These are phyloP conservation scores for Ophioninae sp. DNA, from an alignment of 2,888 invertebrate genomes.

Conservation along the genomic window DNA sequence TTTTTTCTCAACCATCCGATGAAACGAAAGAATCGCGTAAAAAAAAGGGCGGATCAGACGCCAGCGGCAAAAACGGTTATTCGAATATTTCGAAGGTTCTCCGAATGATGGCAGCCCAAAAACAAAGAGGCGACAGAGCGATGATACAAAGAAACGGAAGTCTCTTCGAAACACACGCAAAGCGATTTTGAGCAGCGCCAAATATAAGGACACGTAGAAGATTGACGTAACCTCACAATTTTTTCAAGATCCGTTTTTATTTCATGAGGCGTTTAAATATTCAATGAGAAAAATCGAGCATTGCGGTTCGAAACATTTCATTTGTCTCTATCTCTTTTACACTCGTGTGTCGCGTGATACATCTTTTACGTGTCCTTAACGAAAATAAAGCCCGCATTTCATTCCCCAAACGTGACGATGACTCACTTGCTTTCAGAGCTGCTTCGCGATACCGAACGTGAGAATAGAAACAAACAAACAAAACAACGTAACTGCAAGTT, in stretches of 20 bases:
- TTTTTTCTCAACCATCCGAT: neutral
- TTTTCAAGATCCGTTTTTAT: too few relatives aligned
- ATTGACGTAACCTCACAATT: too few relatives aligned
- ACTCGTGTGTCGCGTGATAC: too few relatives aligned
- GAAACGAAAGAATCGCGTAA: neutral
- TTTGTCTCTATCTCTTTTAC: too few relatives aligned
- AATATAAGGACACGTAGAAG: too few relatives aligned
- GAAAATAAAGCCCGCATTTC: neutral
- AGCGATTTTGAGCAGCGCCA: conserved; percentile 11
- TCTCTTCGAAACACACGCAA: neutral
- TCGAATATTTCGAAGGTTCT: neutral
- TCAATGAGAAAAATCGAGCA: too few relatives aligned
- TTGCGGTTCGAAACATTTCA: too few relatives aligned
- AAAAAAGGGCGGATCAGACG: neutral
- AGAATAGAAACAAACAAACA: conserved; percentile 51
- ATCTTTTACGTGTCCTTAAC: too few relatives aligned
- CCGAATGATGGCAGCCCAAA: neutral
- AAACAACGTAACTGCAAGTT: conserved; percentile 22
- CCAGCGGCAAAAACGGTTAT: neutral
- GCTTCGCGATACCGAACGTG: conserved; percentile 63
- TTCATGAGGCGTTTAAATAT: too few relatives aligned
- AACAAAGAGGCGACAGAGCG: neutral
- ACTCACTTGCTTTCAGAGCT: conserved; percentile 71
- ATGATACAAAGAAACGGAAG: neutral
- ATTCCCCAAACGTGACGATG: conserved; percentile 33